Evolutionary conservation across 2,888 invertebrate genomes (phyloP).

Genomic region (Andrena minutula): DNA sequence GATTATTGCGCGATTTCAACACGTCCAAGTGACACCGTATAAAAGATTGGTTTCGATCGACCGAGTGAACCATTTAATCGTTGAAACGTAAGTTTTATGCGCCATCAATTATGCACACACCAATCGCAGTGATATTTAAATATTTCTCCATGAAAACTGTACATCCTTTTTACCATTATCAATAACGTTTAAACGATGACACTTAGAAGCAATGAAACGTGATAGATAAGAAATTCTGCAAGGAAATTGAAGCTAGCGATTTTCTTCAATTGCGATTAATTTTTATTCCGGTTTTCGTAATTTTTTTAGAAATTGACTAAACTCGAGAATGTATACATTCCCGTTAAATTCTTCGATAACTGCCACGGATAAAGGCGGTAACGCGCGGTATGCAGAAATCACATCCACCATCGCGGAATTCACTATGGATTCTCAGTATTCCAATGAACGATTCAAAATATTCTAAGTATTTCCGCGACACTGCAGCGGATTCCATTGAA

Average conservation of each 20-base stretch:
- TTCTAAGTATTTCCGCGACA: constrained; percentile 45
- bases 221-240: too few relatives aligned
- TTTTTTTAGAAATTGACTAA: not conserved
- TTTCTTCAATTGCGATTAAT: not conserved
- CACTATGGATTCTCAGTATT: constrained; percentile 35
- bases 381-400: constrained; percentile 12
- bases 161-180: not conserved
- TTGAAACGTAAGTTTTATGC: not conserved
- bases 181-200: not conserved
- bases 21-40: not conserved
- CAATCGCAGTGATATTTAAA: constrained; percentile 1
- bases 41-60: constrained; percentile 3
- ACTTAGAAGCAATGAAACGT: too few relatives aligned
- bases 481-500: constrained; percentile 17
- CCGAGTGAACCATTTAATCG: not conserved
- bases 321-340: not conserved
- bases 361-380: not conserved
- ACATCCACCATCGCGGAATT: not conserved
- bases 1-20: constrained; percentile 57
- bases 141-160: not conserved
- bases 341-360: not conserved
- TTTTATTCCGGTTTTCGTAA: not conserved
- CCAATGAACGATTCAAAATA: constrained; percentile 39
- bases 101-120: not conserved
- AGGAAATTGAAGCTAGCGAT: too few relatives aligned